Base-by-base conservation (phyloP, 2,888 invertebrate species). In the Agonopterix subpropinquella region DNA sequence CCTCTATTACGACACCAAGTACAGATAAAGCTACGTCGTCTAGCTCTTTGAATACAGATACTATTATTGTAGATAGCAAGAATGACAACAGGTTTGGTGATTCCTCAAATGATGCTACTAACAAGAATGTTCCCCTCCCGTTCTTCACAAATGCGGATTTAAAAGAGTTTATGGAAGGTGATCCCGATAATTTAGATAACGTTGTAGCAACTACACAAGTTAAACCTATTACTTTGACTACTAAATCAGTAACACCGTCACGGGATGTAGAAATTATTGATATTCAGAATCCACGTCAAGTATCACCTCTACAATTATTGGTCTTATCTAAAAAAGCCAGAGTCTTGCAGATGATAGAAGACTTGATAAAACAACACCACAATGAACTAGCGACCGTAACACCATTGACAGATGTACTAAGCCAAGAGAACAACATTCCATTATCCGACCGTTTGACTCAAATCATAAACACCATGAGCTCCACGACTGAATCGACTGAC, bases 281-380 rank as follows among this genome's bases (percentile, higher is more conserved):
- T 42, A 55, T 73, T 46, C 67, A 71, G 53, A 70, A 81, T 55
- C 74, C 76, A 43, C 75, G 59, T 64, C 73, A 77, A 54, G 57
- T 87, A 55, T 80, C 87, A 41, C 78, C 76, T 41, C 55, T 82
- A 46, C 83, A 88, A 56, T 61, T 88, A 56, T 84, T 80, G 84
- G 70, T 88, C 56, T 65, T 89, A 53, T 84, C 88, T n/a, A 85
- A 82, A 65, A 84, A 87, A 73, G 88, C 89, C 53, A 76, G 75
- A 55, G 82, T 89, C 53, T 73, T 89, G 52, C 77, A 86, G 69
- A 86, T 88, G 80, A 89, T 89, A 49, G 88, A 89, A 77, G 81
- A 88, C 52, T 64, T 89, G 43, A 79, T 89, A 59, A 70, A 73
- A 59, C 76, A 80, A 59, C 88, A 89, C 55, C 83, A 89, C 58